Percentiles rank a stretch among this genome's conserved stretches.
Evolutionary conservation across 2,888 invertebrate genomes (phyloP).

Genomic region (Lasioglossum lativentre): DNA sequence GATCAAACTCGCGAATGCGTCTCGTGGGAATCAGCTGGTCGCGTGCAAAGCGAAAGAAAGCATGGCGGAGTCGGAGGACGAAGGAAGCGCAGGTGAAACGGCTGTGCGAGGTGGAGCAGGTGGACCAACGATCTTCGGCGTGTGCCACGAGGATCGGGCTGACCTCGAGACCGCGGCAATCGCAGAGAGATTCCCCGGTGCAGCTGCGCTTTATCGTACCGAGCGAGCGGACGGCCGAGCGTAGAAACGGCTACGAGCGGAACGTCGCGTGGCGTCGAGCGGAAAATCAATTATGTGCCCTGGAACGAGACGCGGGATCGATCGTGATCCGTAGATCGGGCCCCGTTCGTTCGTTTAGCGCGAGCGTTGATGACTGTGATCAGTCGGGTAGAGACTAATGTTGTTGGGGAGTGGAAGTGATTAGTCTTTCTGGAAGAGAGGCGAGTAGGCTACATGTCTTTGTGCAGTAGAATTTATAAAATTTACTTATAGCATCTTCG

Average conservation of each 20-base stretch:
- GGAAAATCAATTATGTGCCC: constrained; percentile 57
- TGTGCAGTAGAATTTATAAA: no score
- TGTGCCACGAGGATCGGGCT: constrained; percentile 65
- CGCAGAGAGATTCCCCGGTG: constrained; percentile 62
- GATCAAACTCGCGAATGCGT: not conserved
- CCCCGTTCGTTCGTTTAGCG: constrained; percentile 8
- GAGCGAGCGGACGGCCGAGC: not conserved
- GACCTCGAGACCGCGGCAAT: constrained; percentile 72
- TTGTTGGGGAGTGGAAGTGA: not conserved
- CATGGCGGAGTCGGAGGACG: constrained; percentile 65
- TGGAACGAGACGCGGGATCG: not conserved
- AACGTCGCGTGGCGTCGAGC: constrained; percentile 16
- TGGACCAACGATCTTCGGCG: constrained; percentile 78
- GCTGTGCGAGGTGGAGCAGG: constrained; percentile 76
- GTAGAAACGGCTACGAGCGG: constrained; percentile 9
- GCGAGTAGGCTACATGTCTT: not conserved
- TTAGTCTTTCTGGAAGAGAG: not conserved
- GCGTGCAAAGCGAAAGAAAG: constrained; percentile 53
- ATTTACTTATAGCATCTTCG: no score
- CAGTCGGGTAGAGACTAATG: not conserved
- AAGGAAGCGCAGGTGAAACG: constrained; percentile 82
- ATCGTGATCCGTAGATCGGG: constrained; percentile 13
- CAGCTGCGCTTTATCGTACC: constrained; percentile 77
- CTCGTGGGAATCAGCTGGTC: constrained; percentile 29
- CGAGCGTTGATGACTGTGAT: not conserved